Conservation (phyloP, 2,113 vertebrate species). For the Piprites chloris region DNA sequence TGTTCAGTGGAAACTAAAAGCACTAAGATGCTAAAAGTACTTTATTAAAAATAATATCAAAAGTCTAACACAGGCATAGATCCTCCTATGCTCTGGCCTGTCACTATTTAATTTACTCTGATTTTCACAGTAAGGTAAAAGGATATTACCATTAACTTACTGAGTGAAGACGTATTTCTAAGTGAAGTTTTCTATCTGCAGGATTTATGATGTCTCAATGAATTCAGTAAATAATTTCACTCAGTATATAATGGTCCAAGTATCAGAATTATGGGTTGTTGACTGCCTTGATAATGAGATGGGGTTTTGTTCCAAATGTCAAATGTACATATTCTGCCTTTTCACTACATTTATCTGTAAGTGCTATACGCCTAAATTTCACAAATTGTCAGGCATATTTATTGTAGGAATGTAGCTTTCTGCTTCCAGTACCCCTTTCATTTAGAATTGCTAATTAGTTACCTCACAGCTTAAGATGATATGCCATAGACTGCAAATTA, state of each 20-base stretch:
- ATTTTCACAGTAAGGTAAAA: neutral
- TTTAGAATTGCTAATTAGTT: slow-evolving; percentile 37
- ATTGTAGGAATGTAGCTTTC: slow-evolving; percentile 13
- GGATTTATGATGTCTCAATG: neutral
- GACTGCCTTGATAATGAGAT: neutral
- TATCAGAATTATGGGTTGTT: neutral
- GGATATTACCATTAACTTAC: neutral
- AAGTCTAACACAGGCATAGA: neutral
- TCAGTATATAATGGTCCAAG: neutral
- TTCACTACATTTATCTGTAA: neutral
- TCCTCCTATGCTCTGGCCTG: neutral
- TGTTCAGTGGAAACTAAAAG: neutral
- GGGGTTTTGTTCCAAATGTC: neutral
- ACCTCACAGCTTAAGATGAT: slow-evolving; percentile 16
- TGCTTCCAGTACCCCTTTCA: neutral
- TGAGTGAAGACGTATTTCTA: neutral
- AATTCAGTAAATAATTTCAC: neutral
- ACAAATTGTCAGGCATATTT: slow-evolving; percentile 24
- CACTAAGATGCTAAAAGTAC: neutral
- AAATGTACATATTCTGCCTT: neutral
- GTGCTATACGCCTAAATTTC: neutral
- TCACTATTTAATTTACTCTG: neutral
- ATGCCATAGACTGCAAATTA: neutral
- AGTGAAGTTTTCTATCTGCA: neutral
- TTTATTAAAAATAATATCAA: neutral